These are phyloP conservation scores for Labrus mixtus DNA, from an alignment of 2,113 vertebrate species.

Conservation along the genomic window DNA sequence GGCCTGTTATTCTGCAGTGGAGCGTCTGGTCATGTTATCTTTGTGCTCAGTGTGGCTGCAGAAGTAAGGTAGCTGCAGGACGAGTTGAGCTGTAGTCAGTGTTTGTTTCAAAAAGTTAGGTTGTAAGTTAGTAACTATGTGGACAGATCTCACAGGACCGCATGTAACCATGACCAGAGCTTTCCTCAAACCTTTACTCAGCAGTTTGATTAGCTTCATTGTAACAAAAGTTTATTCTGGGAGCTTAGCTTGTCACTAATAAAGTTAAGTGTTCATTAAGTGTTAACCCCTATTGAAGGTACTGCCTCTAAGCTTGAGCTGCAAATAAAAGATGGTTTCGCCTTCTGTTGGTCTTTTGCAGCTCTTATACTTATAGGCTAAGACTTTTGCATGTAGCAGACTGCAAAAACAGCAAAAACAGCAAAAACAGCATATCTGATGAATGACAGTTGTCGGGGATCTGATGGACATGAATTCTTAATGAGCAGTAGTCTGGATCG, in stretches of 20 bases:
- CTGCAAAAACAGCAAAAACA: neutral
- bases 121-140: neutral
- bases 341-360: too few relatives aligned
- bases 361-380: too few relatives aligned
- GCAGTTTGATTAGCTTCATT: constrained; percentile 16
- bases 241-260: neutral
- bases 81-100: neutral
- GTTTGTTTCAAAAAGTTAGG: neutral
- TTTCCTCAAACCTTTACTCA: constrained; percentile 3
- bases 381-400: neutral
- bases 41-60: neutral
- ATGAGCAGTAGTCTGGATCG: constrained; percentile 31
- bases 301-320: neutral
- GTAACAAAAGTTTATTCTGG: neutral
- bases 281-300: too few relatives aligned
- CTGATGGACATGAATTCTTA: constrained; percentile 27
- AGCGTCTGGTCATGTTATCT: neutral
- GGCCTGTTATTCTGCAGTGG: neutral
- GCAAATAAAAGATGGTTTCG: neutral
- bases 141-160: neutral
- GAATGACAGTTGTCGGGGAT: neutral
- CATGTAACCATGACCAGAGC: constrained; percentile 1
- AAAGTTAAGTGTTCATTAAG: too few relatives aligned
- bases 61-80: constrained; percentile 8
- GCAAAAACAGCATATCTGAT: neutral